Conservation (phyloP, 2,797 vertebrate species). For the Sebastes kiyomatsui region DNA sequence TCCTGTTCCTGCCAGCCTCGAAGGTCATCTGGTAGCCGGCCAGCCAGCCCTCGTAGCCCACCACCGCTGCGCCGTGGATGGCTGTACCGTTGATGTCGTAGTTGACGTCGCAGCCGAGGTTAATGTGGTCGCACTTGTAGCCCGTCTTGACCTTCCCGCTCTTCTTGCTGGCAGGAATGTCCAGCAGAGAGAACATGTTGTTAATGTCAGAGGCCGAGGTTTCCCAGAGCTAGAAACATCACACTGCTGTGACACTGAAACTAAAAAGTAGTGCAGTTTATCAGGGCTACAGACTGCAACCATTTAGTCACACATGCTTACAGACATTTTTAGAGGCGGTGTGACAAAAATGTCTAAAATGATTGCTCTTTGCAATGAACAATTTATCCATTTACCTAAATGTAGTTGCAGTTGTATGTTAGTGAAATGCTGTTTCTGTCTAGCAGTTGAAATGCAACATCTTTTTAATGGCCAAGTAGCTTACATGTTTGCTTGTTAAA, state of each 20-base stretch:
- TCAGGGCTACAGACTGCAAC: neutral
- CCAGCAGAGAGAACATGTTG: neutral
- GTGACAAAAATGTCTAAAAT: neutral
- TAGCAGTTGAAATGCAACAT: neutral
- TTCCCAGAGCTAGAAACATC: neutral
- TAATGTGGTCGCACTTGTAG: slow-evolving; percentile 94
- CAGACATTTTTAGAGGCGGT: neutral
- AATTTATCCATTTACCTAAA: neutral
- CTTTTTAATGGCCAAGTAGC: neutral
- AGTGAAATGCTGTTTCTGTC: neutral
- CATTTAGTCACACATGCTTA: neutral
- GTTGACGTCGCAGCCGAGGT: slow-evolving; percentile 94
- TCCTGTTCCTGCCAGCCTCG: slow-evolving; percentile 91
- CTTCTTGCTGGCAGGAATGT: slow-evolving; percentile 87
- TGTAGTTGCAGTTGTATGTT: neutral
- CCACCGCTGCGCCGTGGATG: slow-evolving; percentile 89
- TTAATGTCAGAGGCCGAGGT: neutral
- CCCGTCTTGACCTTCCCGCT: slow-evolving; percentile 93
- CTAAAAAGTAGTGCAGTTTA: neutral
- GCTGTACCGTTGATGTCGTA: slow-evolving; percentile 96
- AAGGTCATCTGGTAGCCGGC: slow-evolving; percentile 98
- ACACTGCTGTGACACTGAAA: neutral
- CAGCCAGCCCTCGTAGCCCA: slow-evolving; percentile 96
- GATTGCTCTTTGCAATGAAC: neutral
- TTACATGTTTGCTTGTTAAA: neutral